Evolutionary conservation across 1,140 invertebrate genomes (phyloP).

Genomic region (Stegodyphus mimosarum): DNA sequence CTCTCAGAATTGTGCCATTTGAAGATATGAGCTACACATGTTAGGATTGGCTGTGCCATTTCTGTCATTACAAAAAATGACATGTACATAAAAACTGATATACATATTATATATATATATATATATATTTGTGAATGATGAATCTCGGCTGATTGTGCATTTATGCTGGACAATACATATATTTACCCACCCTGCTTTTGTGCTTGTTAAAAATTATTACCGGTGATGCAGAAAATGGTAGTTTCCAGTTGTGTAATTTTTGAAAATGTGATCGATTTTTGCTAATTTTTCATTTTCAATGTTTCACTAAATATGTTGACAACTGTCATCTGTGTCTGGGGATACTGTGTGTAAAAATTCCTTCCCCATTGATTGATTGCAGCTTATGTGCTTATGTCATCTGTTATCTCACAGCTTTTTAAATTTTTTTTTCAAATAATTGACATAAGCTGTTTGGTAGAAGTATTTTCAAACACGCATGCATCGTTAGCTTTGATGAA

Average conservation of each 20-base stretch:
- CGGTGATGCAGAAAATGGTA: conserved; percentile 37
- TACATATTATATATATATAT: conserved; percentile 23
- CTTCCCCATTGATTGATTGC: background rate
- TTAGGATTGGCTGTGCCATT: conserved; percentile 55
- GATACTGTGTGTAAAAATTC: conserved; percentile 4
- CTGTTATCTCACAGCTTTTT: background rate
- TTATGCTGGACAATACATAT: conserved; percentile 27
- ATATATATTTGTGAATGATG: conserved; percentile 45
- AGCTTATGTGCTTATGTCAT: background rate
- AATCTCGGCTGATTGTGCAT: conserved; percentile 41
- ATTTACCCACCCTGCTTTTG: conserved; percentile 32
- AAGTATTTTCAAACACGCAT: background rate
- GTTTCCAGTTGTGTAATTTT: conserved; percentile 20
- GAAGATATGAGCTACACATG: conserved; percentile 55
- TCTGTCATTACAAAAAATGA: conserved; percentile 9
- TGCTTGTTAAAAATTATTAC: conserved; percentile 36
- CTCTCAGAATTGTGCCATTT: conserved; percentile 54
- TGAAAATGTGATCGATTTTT: conserved; percentile 1
- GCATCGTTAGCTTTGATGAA: background rate
- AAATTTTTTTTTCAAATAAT: too few relatives aligned
- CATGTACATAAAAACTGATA: conserved; percentile 24
- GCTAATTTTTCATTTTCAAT: conserved; percentile 8
- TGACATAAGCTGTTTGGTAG: background rate
- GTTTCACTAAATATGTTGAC: background rate
- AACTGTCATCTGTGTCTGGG: background rate